A percentile compares a stretch with the other conserved stretches of the same genome.
phyloP scores from a whole-genome alignment of 2,888 invertebrate genomes.

The Caenorhabditis japonica region DNA sequence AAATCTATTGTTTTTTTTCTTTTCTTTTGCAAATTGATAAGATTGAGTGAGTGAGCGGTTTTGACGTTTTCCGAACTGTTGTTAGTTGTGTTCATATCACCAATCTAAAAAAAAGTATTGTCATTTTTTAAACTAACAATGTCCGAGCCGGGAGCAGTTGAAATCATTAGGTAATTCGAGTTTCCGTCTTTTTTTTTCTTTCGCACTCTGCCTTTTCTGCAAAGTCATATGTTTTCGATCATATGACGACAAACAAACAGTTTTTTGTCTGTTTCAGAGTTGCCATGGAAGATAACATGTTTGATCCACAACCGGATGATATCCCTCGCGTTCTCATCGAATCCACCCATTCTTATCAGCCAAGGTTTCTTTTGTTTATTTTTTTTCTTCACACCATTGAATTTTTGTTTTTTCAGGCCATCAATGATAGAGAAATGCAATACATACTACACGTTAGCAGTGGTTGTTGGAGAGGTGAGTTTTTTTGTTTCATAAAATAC shows the following conservation, averaged over 20 bases:
- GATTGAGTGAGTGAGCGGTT: conserved; percentile 26
- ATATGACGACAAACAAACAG: neutral
- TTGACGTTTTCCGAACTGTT: conserved; percentile 8
- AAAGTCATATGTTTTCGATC: neutral
- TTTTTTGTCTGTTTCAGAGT: conserved; percentile 45
- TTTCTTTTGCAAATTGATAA: conserved; percentile 26
- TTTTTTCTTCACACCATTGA: conserved; percentile 1
- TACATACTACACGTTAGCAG: conserved; percentile 23
- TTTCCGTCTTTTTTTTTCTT: too few species aligned
- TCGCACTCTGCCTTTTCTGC: too few species aligned
- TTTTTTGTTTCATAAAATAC: neutral
- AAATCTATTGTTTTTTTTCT: too few species aligned
- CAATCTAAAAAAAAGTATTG: neutral
- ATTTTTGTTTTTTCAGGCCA: conserved; percentile 36
- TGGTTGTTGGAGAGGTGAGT: conserved; percentile 45
- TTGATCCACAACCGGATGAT: conserved; percentile 45
- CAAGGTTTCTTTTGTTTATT: conserved; percentile 15
- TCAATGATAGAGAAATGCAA: conserved; percentile 32
- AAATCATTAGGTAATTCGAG: too few species aligned
- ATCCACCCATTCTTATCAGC: conserved; percentile 47
- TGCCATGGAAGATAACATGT: conserved; percentile 62
- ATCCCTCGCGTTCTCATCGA: conserved; percentile 43
- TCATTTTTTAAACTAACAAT: too few species aligned
- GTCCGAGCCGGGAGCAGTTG: too few species aligned
- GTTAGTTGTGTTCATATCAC: neutral